Base-by-base conservation (phyloP, 2,888 invertebrate genomes). In the Amphipyra tragopoginis region DNA sequence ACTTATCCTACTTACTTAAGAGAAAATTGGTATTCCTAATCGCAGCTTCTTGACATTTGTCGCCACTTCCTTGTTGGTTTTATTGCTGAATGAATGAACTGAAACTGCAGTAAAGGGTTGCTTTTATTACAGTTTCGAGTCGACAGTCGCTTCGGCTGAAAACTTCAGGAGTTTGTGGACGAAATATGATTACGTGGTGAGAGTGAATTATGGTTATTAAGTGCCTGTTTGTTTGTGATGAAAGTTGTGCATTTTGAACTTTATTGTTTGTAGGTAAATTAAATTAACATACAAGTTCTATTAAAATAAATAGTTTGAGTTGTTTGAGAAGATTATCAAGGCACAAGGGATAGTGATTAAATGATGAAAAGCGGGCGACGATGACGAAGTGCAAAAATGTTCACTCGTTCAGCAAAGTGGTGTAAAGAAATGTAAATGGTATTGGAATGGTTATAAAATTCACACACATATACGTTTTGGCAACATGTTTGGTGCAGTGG, bases 91-190 rank as follows among this genome's bases (percentile, higher is more conserved):
- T 62, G 70, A 75, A 76, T 72, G 74, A 73, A 60, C 68, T 71
- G 55, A 42, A 76, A 79, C 56, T 76, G 79, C 75, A 74, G 75
- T 84, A 79, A 80, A 80, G 75, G 75, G 69, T 49, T 66, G 63
- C 38, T 26, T 72, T 80, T 80, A 80, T 79, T 72, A 68, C 72
- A 64, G 62, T 77, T 69, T 38, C 42, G 52, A 63, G 45, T n/a
- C 47, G 53, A 15, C 26, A 63, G 72, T 44, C 42, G 11, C 53
- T 68, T 55, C 33, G 33, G 15, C 48, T 59, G 60, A 60, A 72
- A 75, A 74, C 60, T 77, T 77, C 9, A 52, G 39, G 53, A 65
- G 74, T 65, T 75, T 63, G 43, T 34, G 48, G 34, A 48, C 59
- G 43, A 61, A 70, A 72, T 60, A 63, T 65, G 55, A 73, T 69